A percentile compares a stretch with the other conserved stretches of the same genome.
Conservation (phyloP, 2,888 invertebrate genomes). For the Coremacera marginata region DNA sequence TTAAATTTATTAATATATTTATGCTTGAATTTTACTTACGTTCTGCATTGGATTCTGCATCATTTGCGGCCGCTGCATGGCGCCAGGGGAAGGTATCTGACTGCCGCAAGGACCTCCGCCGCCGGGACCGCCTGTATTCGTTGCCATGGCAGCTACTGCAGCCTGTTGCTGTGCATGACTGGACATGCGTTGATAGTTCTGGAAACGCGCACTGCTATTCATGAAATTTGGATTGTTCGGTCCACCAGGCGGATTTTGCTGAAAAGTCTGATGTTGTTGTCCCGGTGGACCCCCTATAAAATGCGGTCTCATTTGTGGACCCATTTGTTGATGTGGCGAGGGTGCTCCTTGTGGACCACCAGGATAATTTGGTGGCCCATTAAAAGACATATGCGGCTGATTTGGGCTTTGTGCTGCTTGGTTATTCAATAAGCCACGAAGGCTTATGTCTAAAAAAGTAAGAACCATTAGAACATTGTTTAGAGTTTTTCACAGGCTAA, state of each 20-base stretch:
- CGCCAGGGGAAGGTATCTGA: conserved; percentile 65
- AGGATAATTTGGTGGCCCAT: conserved; percentile 66
- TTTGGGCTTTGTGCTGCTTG: conserved; percentile 68
- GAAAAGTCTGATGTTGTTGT: conserved; percentile 67
- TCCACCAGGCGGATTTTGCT: conserved; percentile 66
- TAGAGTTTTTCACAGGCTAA: neutral
- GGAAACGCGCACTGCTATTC: conserved; percentile 68
- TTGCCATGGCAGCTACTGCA: conserved; percentile 65
- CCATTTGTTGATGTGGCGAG: conserved; percentile 66
- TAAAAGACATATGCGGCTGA: conserved; percentile 66
- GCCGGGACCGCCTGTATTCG: conserved; percentile 56
- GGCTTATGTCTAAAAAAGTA: conserved; percentile 65
- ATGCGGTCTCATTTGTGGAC: conserved; percentile 67
- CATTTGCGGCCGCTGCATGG: conserved; percentile 65
- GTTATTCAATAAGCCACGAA: conserved; percentile 69
- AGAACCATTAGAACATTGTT: conserved; percentile 9
- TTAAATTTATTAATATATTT: neutral
- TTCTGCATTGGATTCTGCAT: conserved; percentile 69
- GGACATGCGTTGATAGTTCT: conserved; percentile 69
- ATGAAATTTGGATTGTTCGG: conserved; percentile 69
- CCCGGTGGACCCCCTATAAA: conserved; percentile 67
- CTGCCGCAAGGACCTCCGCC: conserved; percentile 51
- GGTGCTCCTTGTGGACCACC: conserved; percentile 67
- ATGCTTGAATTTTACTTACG: conserved; percentile 58
- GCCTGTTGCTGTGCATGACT: conserved; percentile 75